A percentile compares a stretch with the other conserved stretches of the same genome.
phyloP scores from a whole-genome alignment of 2,888 invertebrate species.

The Drosophila monieri region DNA sequence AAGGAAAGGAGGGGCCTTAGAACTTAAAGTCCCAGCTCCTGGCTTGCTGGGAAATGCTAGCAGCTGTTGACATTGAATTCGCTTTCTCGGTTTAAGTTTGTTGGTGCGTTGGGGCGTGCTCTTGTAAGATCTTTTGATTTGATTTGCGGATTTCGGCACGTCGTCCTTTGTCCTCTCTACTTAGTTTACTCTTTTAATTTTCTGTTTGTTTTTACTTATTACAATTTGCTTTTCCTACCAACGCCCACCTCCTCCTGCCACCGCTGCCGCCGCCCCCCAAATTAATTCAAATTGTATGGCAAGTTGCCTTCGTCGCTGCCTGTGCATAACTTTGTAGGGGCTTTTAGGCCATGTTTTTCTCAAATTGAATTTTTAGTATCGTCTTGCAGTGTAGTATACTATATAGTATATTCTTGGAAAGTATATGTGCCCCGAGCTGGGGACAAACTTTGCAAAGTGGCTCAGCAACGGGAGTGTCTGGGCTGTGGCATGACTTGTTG shows the following conservation, averaged over 20 bases:
- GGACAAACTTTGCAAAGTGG: slow-evolving; percentile 33
- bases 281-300: slow-evolving; percentile 52
- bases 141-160: slow-evolving; percentile 69
- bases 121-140: slow-evolving; percentile 76
- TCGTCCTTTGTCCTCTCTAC: slow-evolving; percentile 33
- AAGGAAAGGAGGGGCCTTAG: slow-evolving; percentile 8
- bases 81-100: slow-evolving; percentile 15
- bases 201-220: slow-evolving; percentile 70
- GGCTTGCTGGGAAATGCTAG: slow-evolving; percentile 57
- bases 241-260: slow-evolving; percentile 6
- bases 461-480: slow-evolving; percentile 26
- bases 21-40: slow-evolving; percentile 58
- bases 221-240: slow-evolving; percentile 59
- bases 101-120: slow-evolving; percentile 58
- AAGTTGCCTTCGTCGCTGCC: slow-evolving; percentile 16
- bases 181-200: slow-evolving; percentile 65
- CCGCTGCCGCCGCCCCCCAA: slow-evolving; percentile 32
- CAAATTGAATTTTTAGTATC: slow-evolving; percentile 50
- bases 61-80: slow-evolving; percentile 76
- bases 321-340: slow-evolving; percentile 44
- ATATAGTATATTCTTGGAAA: not conserved
- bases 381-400: slow-evolving; percentile 6
- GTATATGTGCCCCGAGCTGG: slow-evolving; percentile 1
- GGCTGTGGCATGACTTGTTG: slow-evolving; percentile 33
- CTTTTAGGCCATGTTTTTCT: slow-evolving; percentile 26